Evolutionary conservation across 92 coral and sea anemone genomes (phyloP).

Genomic region (Montipora capitata): DNA sequence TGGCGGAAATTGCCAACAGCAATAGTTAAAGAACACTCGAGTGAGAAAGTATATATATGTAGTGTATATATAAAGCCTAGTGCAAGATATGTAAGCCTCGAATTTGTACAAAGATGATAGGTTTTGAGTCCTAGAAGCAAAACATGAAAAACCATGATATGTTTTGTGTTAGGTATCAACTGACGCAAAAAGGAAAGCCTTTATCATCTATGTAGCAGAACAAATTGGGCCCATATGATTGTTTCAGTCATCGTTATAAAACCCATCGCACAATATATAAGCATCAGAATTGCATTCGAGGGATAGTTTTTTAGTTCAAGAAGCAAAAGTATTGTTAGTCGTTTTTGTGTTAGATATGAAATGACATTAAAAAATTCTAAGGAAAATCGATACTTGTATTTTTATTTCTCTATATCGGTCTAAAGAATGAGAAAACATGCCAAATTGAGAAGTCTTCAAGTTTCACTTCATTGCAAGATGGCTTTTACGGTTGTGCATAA

Average conservation of each 20-base stretch:
- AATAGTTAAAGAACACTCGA: conserved; percentile 38
- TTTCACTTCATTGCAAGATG: conserved; percentile 53
- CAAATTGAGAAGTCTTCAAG: conserved; percentile 46
- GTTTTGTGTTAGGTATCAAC: conserved; percentile 39
- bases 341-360: conserved; percentile 23
- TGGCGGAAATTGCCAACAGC: not conserved
- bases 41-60: conserved; percentile 30
- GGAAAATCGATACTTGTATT: conserved; percentile 16
- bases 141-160: conserved; percentile 32
- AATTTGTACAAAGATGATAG: conserved; percentile 36
- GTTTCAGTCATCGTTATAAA: conserved; percentile 44
- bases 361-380: conserved; percentile 10
- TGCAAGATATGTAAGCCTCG: conserved; percentile 38
- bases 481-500: conserved; percentile 43
- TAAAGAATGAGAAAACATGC: conserved; percentile 30
- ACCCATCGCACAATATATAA: conserved; percentile 36
- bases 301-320: conserved; percentile 41
- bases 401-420: conserved; percentile 31
- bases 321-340: conserved; percentile 45
- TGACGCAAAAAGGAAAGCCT: conserved; percentile 35
- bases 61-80: conserved; percentile 28
- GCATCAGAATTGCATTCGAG: conserved; percentile 36
- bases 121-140: conserved; percentile 35
- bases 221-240: conserved; percentile 32
- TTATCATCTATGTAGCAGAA: conserved; percentile 22